These are phyloP conservation scores for Ceramica pisi DNA, from an alignment of 2,888 invertebrate species.

Conservation along the genomic window DNA sequence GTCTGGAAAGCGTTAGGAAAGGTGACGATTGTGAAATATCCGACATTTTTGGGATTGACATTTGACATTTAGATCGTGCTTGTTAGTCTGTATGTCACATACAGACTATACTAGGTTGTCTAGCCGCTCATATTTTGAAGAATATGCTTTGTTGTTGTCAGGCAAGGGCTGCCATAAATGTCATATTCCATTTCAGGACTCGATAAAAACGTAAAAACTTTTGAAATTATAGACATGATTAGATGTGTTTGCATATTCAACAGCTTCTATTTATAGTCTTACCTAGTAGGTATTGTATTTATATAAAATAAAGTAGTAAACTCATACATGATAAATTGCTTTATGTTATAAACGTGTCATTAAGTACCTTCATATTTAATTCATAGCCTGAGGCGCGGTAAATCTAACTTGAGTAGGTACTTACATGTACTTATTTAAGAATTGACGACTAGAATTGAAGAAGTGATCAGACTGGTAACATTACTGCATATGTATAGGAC, in stretches of 20 bases:
- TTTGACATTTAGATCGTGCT: background rate
- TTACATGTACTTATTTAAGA: slow-evolving; percentile 15
- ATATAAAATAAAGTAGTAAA: slow-evolving; percentile 36
- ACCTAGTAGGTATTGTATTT: slow-evolving; percentile 10
- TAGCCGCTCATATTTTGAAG: too few relatives aligned
- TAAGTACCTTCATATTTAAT: slow-evolving; percentile 56
- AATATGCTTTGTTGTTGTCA: background rate
- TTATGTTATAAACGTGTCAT: slow-evolving; percentile 48
- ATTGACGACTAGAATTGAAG: background rate
- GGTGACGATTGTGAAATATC: background rate
- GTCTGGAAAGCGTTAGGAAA: background rate
- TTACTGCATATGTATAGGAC: background rate
- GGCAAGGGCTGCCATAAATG: background rate
- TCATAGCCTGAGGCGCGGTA: slow-evolving; percentile 38
- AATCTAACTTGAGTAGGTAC: slow-evolving; percentile 32
- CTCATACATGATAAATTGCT: slow-evolving; percentile 46
- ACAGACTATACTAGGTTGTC: too few relatives aligned
- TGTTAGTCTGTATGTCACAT: background rate
- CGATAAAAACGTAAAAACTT: background rate
- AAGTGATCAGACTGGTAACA: slow-evolving; percentile 12
- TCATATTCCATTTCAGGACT: background rate
- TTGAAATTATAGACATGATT: background rate
- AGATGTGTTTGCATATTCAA: background rate
- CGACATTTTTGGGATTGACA: too few relatives aligned
- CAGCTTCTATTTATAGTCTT: slow-evolving; percentile 5